Percentiles rank a stretch among this genome's conserved stretches.
These are phyloP conservation scores for Gracilinanus agilis DNA, from an alignment of 2,113 vertebrate species.

Conservation along the genomic window DNA sequence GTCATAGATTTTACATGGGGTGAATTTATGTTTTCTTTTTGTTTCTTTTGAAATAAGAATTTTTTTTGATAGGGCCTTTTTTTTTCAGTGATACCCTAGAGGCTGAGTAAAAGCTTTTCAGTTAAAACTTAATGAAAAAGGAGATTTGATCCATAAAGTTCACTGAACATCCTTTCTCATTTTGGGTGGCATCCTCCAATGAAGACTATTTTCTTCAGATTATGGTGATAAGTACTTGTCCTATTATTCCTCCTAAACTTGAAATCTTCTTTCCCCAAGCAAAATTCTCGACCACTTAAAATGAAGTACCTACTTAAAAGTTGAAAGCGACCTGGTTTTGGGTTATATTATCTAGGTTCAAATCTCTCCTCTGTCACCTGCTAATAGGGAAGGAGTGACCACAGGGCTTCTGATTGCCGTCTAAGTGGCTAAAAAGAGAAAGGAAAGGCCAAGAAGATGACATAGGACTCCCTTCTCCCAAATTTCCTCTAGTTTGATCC, in stretches of 20 bases:
- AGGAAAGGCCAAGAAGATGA: too few species aligned
- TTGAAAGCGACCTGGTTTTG: too few species aligned
- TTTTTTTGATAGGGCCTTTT: slow-evolving; percentile 69
- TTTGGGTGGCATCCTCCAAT: slow-evolving; percentile 68
- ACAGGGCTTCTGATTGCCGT: too few species aligned
- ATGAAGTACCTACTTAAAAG: too few species aligned
- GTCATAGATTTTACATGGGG: slow-evolving; percentile 57
- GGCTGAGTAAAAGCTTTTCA: slow-evolving; percentile 67
- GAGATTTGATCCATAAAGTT: slow-evolving; percentile 73
- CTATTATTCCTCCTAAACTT: background rate
- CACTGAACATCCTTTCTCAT: slow-evolving; percentile 30
- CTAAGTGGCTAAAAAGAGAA: too few species aligned
- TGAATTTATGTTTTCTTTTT: slow-evolving; percentile 44
- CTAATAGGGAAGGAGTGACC: too few species aligned
- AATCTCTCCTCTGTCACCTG: too few species aligned
- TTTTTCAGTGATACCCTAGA: slow-evolving; percentile 38
- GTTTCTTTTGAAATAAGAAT: background rate
- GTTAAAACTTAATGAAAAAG: slow-evolving; percentile 67
- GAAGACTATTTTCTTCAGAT: slow-evolving; percentile 63
- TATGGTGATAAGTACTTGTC: slow-evolving; percentile 42
- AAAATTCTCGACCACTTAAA: too few species aligned
- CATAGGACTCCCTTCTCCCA: too few species aligned
- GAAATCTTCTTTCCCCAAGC: too few species aligned
- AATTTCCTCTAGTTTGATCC: too few species aligned
- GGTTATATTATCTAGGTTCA: too few species aligned